Conservation (phyloP, 2,113 vertebrate genomes). For the Odocoileus hemionus region DNA sequence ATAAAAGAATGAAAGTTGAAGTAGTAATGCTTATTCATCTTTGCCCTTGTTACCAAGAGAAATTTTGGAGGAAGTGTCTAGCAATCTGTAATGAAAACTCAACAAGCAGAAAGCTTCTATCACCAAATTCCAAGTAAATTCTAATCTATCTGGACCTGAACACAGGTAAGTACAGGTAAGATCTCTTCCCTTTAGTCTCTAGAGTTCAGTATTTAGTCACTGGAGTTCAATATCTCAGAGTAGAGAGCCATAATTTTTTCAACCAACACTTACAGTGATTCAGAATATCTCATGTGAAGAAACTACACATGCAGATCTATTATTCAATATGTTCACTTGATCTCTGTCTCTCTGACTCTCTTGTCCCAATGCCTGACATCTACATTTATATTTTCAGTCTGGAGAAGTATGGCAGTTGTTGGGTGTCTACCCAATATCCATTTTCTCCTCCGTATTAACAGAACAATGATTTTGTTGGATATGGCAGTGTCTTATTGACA, state of each 20-base stretch:
- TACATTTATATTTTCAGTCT: background rate
- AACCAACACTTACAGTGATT: background rate
- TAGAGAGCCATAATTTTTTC: background rate
- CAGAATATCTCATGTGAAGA: background rate
- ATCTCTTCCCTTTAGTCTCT: background rate
- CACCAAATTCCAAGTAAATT: background rate
- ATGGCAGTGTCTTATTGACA: background rate
- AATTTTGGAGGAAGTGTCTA: conserved; percentile 13
- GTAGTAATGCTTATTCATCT: background rate
- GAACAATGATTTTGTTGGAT: background rate
- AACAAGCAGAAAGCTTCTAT: background rate
- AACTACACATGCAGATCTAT: background rate
- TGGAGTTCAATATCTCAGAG: background rate
- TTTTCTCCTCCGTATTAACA: background rate
- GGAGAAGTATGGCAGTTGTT: background rate
- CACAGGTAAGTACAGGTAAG: background rate
- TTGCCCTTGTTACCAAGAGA: background rate
- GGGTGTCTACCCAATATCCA: background rate
- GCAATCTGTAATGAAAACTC: background rate
- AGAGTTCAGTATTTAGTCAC: background rate
- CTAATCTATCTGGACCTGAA: background rate
- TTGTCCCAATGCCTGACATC: background rate
- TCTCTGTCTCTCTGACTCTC: background rate
- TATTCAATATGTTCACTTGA: background rate
- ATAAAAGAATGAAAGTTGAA: background rate